phyloP scores from a whole-genome alignment of 2,797 vertebrate species.

The Alca torda region DNA sequence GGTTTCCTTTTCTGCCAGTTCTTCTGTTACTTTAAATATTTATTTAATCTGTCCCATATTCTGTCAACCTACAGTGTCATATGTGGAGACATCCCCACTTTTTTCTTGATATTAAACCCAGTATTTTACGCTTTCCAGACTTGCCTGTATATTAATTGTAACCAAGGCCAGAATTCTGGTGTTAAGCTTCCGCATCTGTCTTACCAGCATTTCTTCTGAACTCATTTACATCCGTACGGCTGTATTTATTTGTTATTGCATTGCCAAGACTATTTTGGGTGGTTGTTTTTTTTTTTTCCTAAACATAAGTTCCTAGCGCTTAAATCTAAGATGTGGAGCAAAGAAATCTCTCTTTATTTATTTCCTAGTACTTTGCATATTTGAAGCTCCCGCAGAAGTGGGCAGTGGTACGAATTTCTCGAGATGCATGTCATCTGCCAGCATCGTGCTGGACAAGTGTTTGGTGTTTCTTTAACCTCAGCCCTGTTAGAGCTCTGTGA shows the following conservation, averaged over 20 bases:
- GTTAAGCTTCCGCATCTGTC: background rate
- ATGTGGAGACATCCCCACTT: background rate
- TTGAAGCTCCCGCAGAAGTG: background rate
- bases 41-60: slow-evolving; percentile 42
- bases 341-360: background rate
- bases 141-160: background rate
- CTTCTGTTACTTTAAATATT: slow-evolving; percentile 52
- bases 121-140: background rate
- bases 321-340: background rate
- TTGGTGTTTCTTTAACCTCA: background rate
- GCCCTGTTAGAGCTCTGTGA: background rate
- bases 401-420: background rate
- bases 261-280: background rate
- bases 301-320: background rate
- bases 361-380: background rate
- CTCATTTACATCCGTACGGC: background rate
- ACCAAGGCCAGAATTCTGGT: background rate
- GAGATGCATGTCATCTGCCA: background rate
- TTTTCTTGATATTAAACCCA: background rate
- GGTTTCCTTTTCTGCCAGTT: slow-evolving; percentile 47
- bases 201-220: background rate
- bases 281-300: background rate
- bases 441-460: background rate
- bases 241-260: background rate
- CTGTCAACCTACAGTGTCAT: background rate